Percentiles rank a stretch among this genome's conserved stretches.
Conservation (phyloP, 2,797 vertebrate species). For the Microctenopoma stevenorrisi region DNA sequence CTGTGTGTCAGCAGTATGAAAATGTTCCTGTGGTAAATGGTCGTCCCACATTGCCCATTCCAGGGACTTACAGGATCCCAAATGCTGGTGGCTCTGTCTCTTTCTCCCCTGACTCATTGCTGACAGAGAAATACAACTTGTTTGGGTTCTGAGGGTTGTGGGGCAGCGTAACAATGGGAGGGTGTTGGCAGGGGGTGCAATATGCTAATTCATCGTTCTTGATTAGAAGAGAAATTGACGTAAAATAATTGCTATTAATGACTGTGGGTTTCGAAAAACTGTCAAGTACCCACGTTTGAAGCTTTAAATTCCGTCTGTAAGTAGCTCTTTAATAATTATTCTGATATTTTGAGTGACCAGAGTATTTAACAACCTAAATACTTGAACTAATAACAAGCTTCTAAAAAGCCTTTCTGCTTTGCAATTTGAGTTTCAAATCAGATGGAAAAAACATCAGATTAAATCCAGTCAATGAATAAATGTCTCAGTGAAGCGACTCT, state of each 20-base stretch:
- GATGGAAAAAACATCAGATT: background rate
- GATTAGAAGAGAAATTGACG: conserved; percentile 55
- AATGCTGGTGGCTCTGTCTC: conserved; percentile 65
- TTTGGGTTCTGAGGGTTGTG: conserved; percentile 63
- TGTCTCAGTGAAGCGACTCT: conserved; percentile 17
- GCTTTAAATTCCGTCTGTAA: conserved; percentile 21
- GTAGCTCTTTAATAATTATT: conserved; percentile 9
- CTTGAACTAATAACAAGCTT: background rate
- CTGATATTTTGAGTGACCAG: background rate
- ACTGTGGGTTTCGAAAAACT: conserved; percentile 12
- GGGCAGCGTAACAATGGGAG: conserved; percentile 58
- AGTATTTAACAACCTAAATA: background rate
- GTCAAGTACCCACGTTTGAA: conserved; percentile 1
- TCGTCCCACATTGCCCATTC: conserved; percentile 79
- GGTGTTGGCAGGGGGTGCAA: conserved; percentile 33
- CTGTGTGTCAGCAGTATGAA: conserved; percentile 57
- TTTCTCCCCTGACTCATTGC: conserved; percentile 51
- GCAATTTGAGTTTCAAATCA: conserved; percentile 8
- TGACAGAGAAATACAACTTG: conserved; percentile 61
- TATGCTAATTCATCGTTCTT: conserved; percentile 65
- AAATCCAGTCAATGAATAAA: conserved; percentile 23
- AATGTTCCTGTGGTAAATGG: conserved; percentile 61
- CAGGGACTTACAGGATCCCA: conserved; percentile 71
- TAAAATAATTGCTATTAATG: conserved; percentile 36
- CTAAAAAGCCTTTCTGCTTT: background rate